Evolutionary conservation across 2,888 invertebrate genomes (phyloP).

Genomic region (Melinaea marsaeus): DNA sequence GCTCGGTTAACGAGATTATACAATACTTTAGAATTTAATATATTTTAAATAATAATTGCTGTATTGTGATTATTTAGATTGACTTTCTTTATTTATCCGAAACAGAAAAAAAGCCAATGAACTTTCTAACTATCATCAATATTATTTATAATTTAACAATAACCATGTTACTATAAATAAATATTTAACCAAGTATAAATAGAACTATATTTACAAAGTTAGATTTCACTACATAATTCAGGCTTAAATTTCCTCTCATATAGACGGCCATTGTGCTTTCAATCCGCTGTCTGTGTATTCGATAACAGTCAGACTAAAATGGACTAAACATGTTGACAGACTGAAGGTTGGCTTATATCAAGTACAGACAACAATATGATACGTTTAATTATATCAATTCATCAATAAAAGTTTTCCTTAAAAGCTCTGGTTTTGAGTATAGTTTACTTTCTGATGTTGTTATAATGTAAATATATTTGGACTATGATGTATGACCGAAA

Average conservation of each 20-base stretch:
- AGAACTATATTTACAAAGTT: constrained; percentile 11
- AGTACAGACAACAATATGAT: constrained; percentile 5
- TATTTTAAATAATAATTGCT: background rate
- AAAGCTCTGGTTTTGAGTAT: too few relatives aligned
- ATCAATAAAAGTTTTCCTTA: background rate
- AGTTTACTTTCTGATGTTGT: too few relatives aligned
- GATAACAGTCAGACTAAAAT: constrained; percentile 51
- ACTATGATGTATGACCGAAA: background rate
- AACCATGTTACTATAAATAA: too few relatives aligned
- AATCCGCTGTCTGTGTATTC: constrained; percentile 38
- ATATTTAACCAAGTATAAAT: too few relatives aligned
- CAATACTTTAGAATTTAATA: constrained; percentile 10
- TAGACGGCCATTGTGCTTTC: constrained; percentile 33
- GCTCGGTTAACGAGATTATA: constrained; percentile 44
- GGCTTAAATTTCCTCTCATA: constrained; percentile 28
- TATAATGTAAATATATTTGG: too few relatives aligned
- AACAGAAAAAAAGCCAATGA: background rate
- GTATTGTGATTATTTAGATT: background rate
- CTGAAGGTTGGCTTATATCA: constrained; percentile 12
- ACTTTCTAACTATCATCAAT: too few relatives aligned
- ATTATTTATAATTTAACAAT: too few relatives aligned
- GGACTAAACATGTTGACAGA: constrained; percentile 46
- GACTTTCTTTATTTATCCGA: background rate
- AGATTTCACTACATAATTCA: constrained; percentile 19
- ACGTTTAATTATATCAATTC: background rate